These are phyloP conservation scores for Dicranocentrus wangi DNA, from an alignment of 2,888 invertebrate genomes.

Conservation along the genomic window DNA sequence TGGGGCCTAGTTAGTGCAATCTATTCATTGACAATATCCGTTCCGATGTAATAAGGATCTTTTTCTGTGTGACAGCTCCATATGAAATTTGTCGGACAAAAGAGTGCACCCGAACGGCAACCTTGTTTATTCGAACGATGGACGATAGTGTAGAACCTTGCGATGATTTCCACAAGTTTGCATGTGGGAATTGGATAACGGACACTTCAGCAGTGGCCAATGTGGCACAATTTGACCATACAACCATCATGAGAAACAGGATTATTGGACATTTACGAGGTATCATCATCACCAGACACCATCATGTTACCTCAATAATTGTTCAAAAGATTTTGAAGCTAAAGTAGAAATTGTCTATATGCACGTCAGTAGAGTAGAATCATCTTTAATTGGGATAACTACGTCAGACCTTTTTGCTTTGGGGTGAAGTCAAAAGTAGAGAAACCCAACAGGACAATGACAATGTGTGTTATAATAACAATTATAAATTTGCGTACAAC, in stretches of 20 bases:
- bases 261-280: slow-evolving; percentile 70
- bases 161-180: slow-evolving; percentile 61
- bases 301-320: no score
- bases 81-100: slow-evolving; percentile 70
- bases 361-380: no score
- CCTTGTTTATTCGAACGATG: slow-evolving; percentile 69
- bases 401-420: no score
- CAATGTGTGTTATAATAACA: no score
- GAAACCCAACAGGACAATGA: no score
- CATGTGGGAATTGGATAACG: slow-evolving; percentile 71
- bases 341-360: no score
- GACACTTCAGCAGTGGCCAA: slow-evolving; percentile 69
- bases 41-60: no score
- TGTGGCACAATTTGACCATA: slow-evolving; percentile 71
- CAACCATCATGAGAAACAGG: slow-evolving; percentile 72
- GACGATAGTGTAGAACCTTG: slow-evolving; percentile 69
- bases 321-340: no score
- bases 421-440: no score
- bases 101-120: slow-evolving; percentile 69
- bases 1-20: neutral
- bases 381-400: no score
- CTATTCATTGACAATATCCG: neutral
- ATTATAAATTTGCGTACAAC: no score
- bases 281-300: slow-evolving; percentile 18
- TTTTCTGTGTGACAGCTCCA: no score